Base-by-base conservation (phyloP, 2,113 vertebrate species). In the Tor tambroides region DNA sequence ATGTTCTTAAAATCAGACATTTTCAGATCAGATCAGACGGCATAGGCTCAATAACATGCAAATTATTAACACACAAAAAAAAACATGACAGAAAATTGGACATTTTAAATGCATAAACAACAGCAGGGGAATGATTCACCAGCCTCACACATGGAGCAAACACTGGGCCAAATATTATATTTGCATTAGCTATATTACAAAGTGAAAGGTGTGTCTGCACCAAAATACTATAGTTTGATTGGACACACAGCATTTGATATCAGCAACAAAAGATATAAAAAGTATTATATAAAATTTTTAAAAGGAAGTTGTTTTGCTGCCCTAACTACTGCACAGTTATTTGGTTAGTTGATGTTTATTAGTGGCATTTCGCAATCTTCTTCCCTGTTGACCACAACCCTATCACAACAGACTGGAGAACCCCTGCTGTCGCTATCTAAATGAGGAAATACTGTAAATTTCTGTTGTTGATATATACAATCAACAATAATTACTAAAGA, bases 81-180 rank as follows among this genome's bases (percentile, higher is more conserved):
- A 30, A 56, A 56, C 26, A 79, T 56, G 28, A 79, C 72, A 75
- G 72, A 46, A 46, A 75, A 46, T 26, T 46, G 8, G 72, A 46
- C 21, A 75, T 75, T 75, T 75, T 46, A 75, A 75, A 46, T 54
- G 76, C 49, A 79, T 79, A 54, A 79, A 79, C 43, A 56, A 79
- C 76, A 79, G 76, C 76, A 51, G 76, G 76, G 32, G 28, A 12
- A 56, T 79, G 76, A 79, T 54, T 79, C 76, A 79, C 28, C 3
- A 32, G 15, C 49, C 26, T 56, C 12, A 75, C 72, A 79, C 76
- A 79, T 35, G 76, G 46, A 32, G 1, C 19, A 32, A 30, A 54
- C 14, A 56, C 49, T 32, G 28, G 17, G 28, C 76, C 76, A 79
- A 79, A 79, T 32, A 32, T 77, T 77, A 28, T 15, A 76, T 49